Percentiles rank a stretch among this genome's conserved stretches.
Evolutionary conservation across 2,888 invertebrate species (phyloP).

Genomic region (Eupithecia pulchellata): DNA sequence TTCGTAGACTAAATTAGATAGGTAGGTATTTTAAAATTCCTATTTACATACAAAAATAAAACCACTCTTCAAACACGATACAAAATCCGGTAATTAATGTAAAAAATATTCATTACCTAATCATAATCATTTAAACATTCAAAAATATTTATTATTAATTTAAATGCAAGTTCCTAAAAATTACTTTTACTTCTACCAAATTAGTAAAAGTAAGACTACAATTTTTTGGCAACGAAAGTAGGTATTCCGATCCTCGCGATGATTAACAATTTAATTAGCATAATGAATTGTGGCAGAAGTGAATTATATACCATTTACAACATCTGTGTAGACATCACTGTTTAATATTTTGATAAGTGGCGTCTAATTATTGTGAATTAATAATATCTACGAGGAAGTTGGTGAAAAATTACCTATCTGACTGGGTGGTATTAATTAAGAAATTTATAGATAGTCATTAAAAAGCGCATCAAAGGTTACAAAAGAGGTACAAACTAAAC

Average conservation of each 20-base stretch:
- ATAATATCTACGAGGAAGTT: not conserved
- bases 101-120: not conserved
- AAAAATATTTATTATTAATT: not conserved
- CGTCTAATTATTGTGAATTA: not conserved
- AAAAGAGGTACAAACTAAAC: not conserved
- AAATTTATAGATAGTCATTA: not conserved
- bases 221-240: conserved; percentile 41
- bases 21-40: not conserved
- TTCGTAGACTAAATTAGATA: too few species aligned
- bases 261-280: conserved; percentile 39
- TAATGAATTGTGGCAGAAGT: conserved; percentile 27
- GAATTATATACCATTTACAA: conserved; percentile 3
- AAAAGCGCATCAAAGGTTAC: not conserved
- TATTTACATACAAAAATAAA: not conserved
- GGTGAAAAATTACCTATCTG: not conserved
- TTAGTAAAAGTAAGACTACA: conserved; percentile 24
- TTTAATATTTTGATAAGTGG: not conserved
- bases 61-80: not conserved
- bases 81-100: not conserved
- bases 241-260: conserved; percentile 26
- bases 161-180: conserved; percentile 4
- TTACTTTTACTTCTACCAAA: conserved; percentile 40
- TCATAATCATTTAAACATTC: not conserved
- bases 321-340: conserved; percentile 22
- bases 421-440: not conserved